Evolutionary conservation across 2,113 vertebrate species (phyloP).

Genomic region (Sylvilagus bachmani): DNA sequence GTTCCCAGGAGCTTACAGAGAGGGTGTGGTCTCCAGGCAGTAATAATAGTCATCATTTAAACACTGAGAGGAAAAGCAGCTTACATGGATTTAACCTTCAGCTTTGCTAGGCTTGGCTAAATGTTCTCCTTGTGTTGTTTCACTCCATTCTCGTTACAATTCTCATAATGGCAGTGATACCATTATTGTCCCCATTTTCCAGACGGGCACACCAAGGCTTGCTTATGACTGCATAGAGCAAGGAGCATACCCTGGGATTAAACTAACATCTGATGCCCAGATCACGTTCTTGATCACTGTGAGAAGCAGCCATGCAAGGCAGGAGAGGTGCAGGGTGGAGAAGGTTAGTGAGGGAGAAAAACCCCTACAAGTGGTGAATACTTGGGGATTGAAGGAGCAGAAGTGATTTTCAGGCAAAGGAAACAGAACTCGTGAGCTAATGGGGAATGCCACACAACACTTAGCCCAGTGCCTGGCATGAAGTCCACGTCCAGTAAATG

Average conservation of each 20-base stretch:
- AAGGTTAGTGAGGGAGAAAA: background rate
- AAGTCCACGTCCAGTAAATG: background rate
- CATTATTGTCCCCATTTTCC: background rate
- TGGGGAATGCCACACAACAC: background rate
- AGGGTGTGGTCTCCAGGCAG: background rate
- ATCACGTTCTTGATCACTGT: background rate
- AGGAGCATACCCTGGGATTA: background rate
- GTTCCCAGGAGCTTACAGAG: background rate
- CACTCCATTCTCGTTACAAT: background rate
- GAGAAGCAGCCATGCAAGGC: background rate
- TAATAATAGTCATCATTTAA: background rate
- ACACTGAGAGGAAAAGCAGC: background rate
- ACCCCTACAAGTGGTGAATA: background rate
- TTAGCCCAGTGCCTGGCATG: background rate
- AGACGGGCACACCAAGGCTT: background rate
- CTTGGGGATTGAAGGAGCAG: background rate
- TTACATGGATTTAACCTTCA: background rate
- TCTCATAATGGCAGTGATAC: background rate
- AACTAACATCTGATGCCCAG: background rate
- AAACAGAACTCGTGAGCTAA: background rate
- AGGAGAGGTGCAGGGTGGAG: background rate
- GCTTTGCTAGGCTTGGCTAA: background rate
- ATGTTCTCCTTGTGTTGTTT: background rate
- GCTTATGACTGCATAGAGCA: background rate
- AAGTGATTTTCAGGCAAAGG: constrained; percentile 17